phyloP scores from a whole-genome alignment of 2,888 invertebrate species.

The Anorthoa munda region DNA sequence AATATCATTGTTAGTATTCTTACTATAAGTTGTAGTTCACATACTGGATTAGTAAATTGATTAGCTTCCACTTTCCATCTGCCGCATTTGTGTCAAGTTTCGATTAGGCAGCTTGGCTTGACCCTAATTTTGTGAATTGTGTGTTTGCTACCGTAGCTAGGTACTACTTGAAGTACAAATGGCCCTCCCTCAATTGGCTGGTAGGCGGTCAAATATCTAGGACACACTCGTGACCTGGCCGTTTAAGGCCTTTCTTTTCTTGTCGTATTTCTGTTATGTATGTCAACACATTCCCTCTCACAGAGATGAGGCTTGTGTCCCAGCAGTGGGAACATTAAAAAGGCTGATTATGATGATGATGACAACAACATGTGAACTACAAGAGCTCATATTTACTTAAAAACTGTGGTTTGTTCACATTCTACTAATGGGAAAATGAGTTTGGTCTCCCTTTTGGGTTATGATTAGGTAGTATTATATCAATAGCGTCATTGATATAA shows the following conservation, averaged over 20 bases:
- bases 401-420: not conserved
- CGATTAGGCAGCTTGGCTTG: conserved; percentile 6
- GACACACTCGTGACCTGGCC: conserved; percentile 27
- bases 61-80: conserved; percentile 1
- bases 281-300: too few relatives aligned
- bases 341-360: too few relatives aligned
- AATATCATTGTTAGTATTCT: too few relatives aligned
- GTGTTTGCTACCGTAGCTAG: not conserved
- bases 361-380: not conserved
- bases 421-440: not conserved
- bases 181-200: not conserved
- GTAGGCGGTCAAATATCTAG: conserved; percentile 46
- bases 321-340: too few relatives aligned
- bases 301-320: too few relatives aligned
- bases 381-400: not conserved
- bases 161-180: conserved; percentile 6
- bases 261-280: conserved; percentile 10
- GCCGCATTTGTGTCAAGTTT: conserved; percentile 24
- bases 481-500: too few relatives aligned
- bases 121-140: conserved; percentile 10
- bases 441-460: too few relatives aligned
- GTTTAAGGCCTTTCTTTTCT: conserved; percentile 19
- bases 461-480: too few relatives aligned
- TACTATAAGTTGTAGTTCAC: too few relatives aligned
- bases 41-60: not conserved